Evolutionary conservation across 2,888 invertebrate species (phyloP).

Genomic region (Molanna angustata): DNA sequence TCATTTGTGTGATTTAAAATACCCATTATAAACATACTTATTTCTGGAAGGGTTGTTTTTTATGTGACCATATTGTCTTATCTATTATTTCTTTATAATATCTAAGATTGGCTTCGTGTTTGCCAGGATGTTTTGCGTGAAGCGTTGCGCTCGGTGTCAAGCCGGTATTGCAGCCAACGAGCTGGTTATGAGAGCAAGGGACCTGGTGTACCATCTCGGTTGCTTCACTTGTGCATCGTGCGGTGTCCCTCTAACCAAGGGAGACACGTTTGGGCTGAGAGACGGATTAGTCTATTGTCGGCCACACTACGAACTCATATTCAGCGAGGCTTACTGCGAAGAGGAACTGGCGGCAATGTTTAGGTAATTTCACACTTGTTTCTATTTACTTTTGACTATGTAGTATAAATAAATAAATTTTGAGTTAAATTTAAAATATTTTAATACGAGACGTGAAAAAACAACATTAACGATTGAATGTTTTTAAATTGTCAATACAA

Average conservation of each 20-base stretch:
- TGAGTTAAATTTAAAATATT: too few species aligned
- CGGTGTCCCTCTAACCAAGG: conserved; percentile 76
- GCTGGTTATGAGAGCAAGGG: conserved; percentile 86
- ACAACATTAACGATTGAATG: too few species aligned
- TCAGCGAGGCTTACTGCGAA: conserved; percentile 61
- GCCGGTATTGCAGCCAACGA: conserved; percentile 83
- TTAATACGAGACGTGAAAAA: too few species aligned
- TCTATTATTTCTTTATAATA: too few species aligned
- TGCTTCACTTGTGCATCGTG: conserved; percentile 90
- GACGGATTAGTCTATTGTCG: conserved; percentile 75
- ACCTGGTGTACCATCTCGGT: conserved; percentile 82
- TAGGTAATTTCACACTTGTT: conserved; percentile 38
- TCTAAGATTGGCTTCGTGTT: too few species aligned
- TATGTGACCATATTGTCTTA: too few species aligned
- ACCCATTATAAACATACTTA: too few species aligned
- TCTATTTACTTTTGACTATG: too few species aligned
- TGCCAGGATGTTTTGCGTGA: conserved; percentile 82
- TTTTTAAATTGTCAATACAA: too few species aligned
- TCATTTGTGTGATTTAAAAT: too few species aligned
- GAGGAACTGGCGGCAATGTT: conserved; percentile 55
- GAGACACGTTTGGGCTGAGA: conserved; percentile 88
- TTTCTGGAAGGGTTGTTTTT: too few species aligned
- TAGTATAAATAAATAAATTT: too few species aligned
- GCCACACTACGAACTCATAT: conserved; percentile 56
- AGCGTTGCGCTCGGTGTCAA: conserved; percentile 82